Evolutionary conservation across 2,113 vertebrate genomes (phyloP), one percentile per base, ranked within the genome.

Genomic region (Poeciliopsis retropinna): DNA sequence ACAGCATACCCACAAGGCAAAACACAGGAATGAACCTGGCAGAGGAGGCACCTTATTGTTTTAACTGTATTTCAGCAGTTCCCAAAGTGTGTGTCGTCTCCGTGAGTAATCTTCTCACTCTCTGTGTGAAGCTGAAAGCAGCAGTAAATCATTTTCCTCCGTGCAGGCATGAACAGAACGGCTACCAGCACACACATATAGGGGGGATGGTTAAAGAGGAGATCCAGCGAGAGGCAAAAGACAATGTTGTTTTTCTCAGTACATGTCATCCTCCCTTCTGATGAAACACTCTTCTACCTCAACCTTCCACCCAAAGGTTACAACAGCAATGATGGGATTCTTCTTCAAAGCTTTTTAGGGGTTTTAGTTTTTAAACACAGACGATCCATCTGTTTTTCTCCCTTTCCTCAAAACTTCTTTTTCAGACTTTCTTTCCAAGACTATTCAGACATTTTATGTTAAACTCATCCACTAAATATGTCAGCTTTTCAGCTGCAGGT

Each of bases 111-210:
- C 89, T 91, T 86, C 87, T 73, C 61, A 73, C 79, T 76, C 69
- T 78, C 63, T 60, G 41, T 83, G 80, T 87, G 79, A 70, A 75
- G 67, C 81, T 87, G 72, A 86, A 92, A 93, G 81, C 85, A 75
- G 63, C 79, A 83, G 80, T 94, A 93, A 93, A 94, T 95, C 87
- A 87, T 95, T 84, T 93, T 91, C 89, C 73, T 77, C 84, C 89
- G 83, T 87, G 91, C 86, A 92, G 94, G 92, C 83, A 80, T 86
- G 89, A 92, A 92, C 92, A 95, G 95, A 95, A 95, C 92, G 92
- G 91, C 91, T 94, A 92, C 92, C 94, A 92, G 89, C 92, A 10
- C 60, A 44, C 76, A 72, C 65, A 71, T 72, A 80, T 47, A 14
- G 70, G 73, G 73, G 64, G 73, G 75, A n/a, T 79, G 76, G 83